Evolutionary conservation across 2,113 vertebrate genomes (phyloP), one percentile per base, ranked within the genome.

Genomic region (Callopanchax toddi): DNA sequence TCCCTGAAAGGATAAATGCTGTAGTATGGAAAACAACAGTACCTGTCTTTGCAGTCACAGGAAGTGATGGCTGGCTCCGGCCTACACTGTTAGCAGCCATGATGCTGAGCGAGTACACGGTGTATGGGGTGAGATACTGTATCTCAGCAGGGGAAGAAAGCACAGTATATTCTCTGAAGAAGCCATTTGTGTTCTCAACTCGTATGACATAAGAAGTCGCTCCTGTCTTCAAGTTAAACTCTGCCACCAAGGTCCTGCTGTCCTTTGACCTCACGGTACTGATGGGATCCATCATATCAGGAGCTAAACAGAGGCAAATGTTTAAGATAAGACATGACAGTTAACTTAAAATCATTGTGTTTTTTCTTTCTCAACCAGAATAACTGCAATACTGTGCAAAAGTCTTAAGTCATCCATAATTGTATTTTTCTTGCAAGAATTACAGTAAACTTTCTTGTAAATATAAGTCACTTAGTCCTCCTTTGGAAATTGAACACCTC

Each of bases 1-100:
- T 22, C n/a, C 25, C 13, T 20, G 21, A 39, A 51, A 21, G 11
- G 12, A 50, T 7, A 63, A 20, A 60, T 8, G 29, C 12, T 34
- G 25, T 45, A 22, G 13, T 17, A 5, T 8, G 12, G 51, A 0
- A 12, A 36, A 62, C 17, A 61, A 45, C 48, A 17, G 13, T 90
- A 99, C 96, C 94, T 94, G 96, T 96, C 87, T 92, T 96, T 70
- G 89, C 93, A 48, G 90, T 92, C 57, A 88, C 91, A 10, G 91
- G 76, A 67, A 21, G 10, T 0, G 95, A 96, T 1, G 94, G 93
- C 71, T 94, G 95, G 70, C 94, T 97, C 82, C 72, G 93, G 50
- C 95, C 95, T 36, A 86, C 87, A 3, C 71, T 63, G 52, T 94
- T 93, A 70, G 87, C 65, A 17, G 96, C 93, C 84, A 94, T 92